Conservation (phyloP, 2,888 invertebrate genomes). For the Priapulus caudatus region DNA sequence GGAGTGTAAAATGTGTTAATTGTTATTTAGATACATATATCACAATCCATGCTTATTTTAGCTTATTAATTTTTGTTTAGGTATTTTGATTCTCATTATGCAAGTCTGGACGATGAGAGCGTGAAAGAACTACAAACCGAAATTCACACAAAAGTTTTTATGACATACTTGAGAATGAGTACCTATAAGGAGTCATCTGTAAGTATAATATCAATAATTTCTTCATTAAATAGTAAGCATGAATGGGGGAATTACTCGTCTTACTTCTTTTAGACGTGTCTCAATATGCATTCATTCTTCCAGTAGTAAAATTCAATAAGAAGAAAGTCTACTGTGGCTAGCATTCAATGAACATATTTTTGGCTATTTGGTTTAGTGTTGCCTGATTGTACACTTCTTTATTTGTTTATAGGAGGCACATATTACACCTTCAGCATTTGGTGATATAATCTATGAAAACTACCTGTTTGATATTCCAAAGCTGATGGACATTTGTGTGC, state of each 20-base stretch:
- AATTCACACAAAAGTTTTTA: constrained; percentile 48
- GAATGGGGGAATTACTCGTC: too few relatives aligned
- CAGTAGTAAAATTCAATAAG: too few relatives aligned
- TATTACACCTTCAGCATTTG: constrained; percentile 54
- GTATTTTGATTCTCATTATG: not conserved
- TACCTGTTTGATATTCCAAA: constrained; percentile 71
- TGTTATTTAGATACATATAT: too few relatives aligned
- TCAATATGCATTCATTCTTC: too few relatives aligned
- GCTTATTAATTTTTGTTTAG: not conserved
- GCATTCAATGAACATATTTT: constrained; percentile 2
- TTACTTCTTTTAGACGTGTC: too few relatives aligned
- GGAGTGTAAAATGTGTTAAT: too few relatives aligned
- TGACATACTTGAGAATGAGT: constrained; percentile 60
- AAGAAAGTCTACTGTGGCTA: too few relatives aligned
- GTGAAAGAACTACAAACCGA: constrained; percentile 49
- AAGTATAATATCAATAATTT: constrained; percentile 19
- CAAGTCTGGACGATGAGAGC: not conserved
- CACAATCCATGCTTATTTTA: too few relatives aligned
- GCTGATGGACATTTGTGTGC: constrained; percentile 60
- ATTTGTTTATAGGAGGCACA: constrained; percentile 40
- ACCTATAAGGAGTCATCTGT: constrained; percentile 66
- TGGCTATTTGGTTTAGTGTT: not conserved
- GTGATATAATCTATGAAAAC: constrained; percentile 59
- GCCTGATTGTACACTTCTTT: too few relatives aligned
- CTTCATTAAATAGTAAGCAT: too few relatives aligned